A percentile compares a stretch with the other conserved stretches of the same genome.
Conservation (phyloP, 2,113 vertebrate genomes). For the Paramisgurnus dabryanus region DNA sequence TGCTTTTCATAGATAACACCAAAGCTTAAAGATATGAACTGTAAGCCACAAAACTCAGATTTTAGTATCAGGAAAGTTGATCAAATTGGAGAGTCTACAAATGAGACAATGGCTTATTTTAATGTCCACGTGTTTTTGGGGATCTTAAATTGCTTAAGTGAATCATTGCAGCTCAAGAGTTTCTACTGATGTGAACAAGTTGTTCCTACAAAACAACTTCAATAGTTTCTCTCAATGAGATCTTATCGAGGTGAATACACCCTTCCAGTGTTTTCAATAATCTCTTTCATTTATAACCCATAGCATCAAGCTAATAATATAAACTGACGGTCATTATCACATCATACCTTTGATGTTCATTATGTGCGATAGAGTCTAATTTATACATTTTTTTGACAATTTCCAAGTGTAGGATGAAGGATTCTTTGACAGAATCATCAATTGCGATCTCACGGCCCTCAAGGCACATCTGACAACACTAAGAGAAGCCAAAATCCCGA, state of each 20-base stretch:
- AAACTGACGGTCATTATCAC: constrained; percentile 15
- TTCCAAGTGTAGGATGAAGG: constrained; percentile 40
- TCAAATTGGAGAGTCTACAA: too few relatives aligned
- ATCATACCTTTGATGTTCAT: constrained; percentile 40
- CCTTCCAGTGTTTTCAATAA: neutral
- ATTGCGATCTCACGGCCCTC: constrained; percentile 33
- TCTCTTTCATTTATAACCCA: neutral
- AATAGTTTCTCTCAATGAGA: neutral
- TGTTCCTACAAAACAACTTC: neutral
- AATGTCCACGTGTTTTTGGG: too few relatives aligned
- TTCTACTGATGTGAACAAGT: neutral
- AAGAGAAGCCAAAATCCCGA: constrained; percentile 34
- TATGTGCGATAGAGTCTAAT: constrained; percentile 33
- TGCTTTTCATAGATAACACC: too few relatives aligned
- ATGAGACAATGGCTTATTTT: too few relatives aligned
- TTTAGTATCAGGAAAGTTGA: too few relatives aligned
- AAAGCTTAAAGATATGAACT: too few relatives aligned
- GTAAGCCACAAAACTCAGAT: too few relatives aligned
- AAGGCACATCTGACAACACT: constrained; percentile 45
- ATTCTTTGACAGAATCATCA: constrained; percentile 42
- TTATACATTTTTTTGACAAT: constrained; percentile 38
- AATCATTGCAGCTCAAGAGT: neutral
- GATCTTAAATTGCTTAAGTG: neutral
- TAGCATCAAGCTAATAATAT: neutral
- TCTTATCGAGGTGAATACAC: neutral